Evolutionary conservation across 2,888 invertebrate species (phyloP).

Genomic region (Drosophila ustulata): DNA sequence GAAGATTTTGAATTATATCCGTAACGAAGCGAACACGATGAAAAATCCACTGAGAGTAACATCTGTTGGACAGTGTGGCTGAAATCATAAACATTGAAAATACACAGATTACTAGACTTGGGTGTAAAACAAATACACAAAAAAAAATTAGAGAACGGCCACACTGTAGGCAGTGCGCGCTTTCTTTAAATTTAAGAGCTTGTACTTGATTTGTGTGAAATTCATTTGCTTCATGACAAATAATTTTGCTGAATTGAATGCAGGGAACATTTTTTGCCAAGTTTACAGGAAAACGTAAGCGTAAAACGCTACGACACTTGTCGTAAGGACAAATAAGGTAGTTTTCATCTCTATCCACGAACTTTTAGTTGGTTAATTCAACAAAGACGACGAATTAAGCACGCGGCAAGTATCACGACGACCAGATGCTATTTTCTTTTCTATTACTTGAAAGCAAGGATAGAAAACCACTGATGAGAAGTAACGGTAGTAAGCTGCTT

Average conservation of each 20-base stretch:
- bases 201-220: no score
- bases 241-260: no score
- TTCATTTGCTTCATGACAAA: no score
- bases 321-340: neutral
- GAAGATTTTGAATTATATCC: slow-evolving; percentile 36
- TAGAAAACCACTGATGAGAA: no score
- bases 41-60: slow-evolving; percentile 62
- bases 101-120: slow-evolving; percentile 2
- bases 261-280: neutral
- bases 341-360: neutral
- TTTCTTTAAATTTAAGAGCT: no score
- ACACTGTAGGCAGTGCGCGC: neutral
- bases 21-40: slow-evolving; percentile 52
- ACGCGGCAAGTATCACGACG: no score
- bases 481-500: no score
- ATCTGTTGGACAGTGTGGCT: slow-evolving; percentile 44
- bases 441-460: no score
- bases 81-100: neutral
- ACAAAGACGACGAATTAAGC: no score
- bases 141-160: slow-evolving; percentile 11
- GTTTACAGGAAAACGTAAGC: neutral
- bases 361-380: no score
- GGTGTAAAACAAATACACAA: slow-evolving; percentile 24
- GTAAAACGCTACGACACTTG: neutral
- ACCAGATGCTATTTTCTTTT: no score